Evolutionary conservation across 2,888 invertebrate genomes (phyloP).

Genomic region (Stenichneumon culpator): DNA sequence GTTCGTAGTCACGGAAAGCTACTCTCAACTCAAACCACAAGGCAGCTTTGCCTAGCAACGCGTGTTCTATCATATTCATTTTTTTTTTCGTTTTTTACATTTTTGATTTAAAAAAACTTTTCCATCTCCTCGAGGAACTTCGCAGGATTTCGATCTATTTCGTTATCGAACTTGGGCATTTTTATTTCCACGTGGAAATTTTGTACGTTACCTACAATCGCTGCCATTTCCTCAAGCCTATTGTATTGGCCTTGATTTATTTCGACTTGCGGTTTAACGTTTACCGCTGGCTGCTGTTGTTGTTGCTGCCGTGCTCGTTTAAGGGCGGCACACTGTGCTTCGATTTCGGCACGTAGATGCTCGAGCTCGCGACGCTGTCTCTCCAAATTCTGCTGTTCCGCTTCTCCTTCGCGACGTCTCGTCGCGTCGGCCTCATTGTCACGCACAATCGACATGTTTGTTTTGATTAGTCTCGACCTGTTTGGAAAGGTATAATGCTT

Average conservation of each 20-base stretch:
- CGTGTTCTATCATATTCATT: conserved; percentile 35
- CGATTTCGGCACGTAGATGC: not conserved
- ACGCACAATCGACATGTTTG: not conserved
- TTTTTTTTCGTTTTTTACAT: not conserved
- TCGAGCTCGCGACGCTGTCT: not conserved
- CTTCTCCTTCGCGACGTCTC: not conserved
- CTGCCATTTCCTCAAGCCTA: not conserved
- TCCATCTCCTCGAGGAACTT: conserved; percentile 48
- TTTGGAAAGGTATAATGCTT: not conserved
- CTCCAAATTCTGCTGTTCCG: conserved; percentile 2
- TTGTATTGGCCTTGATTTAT: not conserved
- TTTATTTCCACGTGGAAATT: not conserved
- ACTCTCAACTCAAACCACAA: conserved; percentile 44
- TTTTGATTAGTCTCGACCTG: not conserved
- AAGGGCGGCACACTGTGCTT: not conserved
- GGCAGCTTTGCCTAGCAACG: conserved; percentile 32
- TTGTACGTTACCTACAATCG: not conserved
- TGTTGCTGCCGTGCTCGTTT: not conserved
- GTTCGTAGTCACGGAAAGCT: conserved; percentile 10
- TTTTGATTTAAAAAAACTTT: conserved; percentile 16
- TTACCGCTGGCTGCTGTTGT: not conserved
- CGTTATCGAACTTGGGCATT: conserved; percentile 7
- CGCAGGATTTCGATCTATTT: conserved; percentile 14
- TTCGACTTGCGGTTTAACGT: not conserved
- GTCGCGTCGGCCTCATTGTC: not conserved